These are phyloP conservation scores for Ctenopoma kingsleyae DNA, from an alignment of 2,797 vertebrate genomes.

Conservation along the genomic window DNA sequence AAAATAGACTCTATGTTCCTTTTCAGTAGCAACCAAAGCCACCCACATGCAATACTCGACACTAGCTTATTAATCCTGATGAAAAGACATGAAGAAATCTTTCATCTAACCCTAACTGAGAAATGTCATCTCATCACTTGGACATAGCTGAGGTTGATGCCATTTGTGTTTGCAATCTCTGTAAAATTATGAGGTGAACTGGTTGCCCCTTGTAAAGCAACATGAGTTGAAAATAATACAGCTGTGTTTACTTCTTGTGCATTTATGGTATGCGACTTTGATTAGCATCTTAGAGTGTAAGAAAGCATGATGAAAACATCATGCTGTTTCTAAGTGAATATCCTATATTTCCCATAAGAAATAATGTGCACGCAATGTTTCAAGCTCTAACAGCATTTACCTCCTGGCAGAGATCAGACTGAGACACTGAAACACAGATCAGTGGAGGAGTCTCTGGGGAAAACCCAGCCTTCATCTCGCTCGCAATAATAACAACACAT, in stretches of 20 bases:
- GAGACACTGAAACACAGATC: conserved; percentile 64
- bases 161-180: conserved; percentile 44
- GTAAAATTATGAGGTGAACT: conserved; percentile 21
- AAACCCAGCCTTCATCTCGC: conserved; percentile 57
- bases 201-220: conserved; percentile 18
- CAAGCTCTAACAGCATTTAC: conserved; percentile 63
- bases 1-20: conserved; percentile 71
- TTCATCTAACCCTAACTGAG: conserved; percentile 66
- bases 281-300: conserved; percentile 34
- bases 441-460: conserved; percentile 63
- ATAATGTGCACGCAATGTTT: conserved; percentile 48
- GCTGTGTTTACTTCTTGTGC: conserved; percentile 35
- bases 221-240: conserved; percentile 28
- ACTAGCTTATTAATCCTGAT: conserved; percentile 72
- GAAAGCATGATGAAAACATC: conserved; percentile 42
- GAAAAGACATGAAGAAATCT: conserved; percentile 69
- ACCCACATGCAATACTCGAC: conserved; percentile 65
- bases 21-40: conserved; percentile 71
- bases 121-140: conserved; percentile 66
- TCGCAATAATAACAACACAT: conserved; percentile 62
- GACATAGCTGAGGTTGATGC: conserved; percentile 32
- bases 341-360: conserved; percentile 64
- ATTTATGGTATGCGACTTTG: conserved; percentile 15
- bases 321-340: conserved; percentile 49
- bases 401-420: conserved; percentile 69